phyloP scores from a whole-genome alignment of 2,888 invertebrate genomes.

The Gerosis bhagava region DNA sequence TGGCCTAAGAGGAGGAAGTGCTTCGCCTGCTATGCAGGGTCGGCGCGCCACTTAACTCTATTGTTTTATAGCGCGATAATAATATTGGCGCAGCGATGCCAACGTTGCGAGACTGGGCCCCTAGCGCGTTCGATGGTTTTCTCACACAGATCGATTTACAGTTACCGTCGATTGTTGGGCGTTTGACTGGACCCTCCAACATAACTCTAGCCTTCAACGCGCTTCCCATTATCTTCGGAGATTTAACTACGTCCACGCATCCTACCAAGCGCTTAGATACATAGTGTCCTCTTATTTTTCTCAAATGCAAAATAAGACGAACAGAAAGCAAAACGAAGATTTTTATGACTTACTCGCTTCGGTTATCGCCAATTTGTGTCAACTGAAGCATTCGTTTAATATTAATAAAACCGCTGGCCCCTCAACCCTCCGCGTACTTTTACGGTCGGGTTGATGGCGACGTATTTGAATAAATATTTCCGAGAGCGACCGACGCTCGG shows the following conservation, averaged over 20 bases:
- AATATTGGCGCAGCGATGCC: conserved; percentile 51
- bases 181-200: conserved; percentile 33
- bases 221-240: conserved; percentile 45
- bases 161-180: conserved; percentile 44
- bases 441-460: conserved; percentile 77
- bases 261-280: no score
- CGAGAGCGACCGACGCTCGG: conserved; percentile 54
- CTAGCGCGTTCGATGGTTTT: conserved; percentile 56
- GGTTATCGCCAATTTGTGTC: conserved; percentile 80
- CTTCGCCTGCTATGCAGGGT: conserved; percentile 31
- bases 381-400: conserved; percentile 79
- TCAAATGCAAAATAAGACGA: conserved; percentile 26
- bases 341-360: conserved; percentile 65
- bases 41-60: conserved; percentile 44
- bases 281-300: no score
- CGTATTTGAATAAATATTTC: conserved; percentile 81
- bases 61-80: conserved; percentile 59
- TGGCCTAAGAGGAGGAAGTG: conserved; percentile 22
- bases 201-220: conserved; percentile 36
- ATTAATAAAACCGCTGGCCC: conserved; percentile 77
- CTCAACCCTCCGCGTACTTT: conserved; percentile 74
- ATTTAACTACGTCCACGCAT: conserved; percentile 42
- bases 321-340: conserved; percentile 55
- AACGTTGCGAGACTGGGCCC: conserved; percentile 36
- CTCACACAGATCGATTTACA: conserved; percentile 62